Base-by-base conservation (phyloP, 2,888 invertebrate genomes). In the Epistrophe eligans region DNA sequence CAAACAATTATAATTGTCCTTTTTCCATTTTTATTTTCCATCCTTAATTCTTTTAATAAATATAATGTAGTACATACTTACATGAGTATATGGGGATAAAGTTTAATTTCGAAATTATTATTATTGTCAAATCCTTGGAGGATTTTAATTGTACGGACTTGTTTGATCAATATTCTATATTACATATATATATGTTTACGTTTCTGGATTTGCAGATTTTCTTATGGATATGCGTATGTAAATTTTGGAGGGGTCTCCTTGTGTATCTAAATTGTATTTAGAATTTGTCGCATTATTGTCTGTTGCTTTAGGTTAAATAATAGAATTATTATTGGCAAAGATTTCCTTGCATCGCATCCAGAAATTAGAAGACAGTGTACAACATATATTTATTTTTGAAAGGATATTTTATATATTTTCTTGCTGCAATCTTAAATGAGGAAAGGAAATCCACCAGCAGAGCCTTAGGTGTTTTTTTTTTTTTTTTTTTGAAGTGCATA, bases 81-180 rank as follows among this genome's bases (percentile, higher is more conserved):
- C 45, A n/a, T 28, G 45, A 15, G 19, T 35, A 28, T 15, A 9
- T 55, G 24, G 32, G 57, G 38, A 32, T 35, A 15, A 19, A 40
- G 58, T 79, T 50, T 74, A 62, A 82, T 77, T 82, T 84, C 32
- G 77, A 70, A 82, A 82, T 77, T 77, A 85, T 85, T 77, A 82
- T 77, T 77, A 85, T 85, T 77, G 70, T 50, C 55, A 77, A 77
- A 79, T 83, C 87, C 87, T 76, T 40, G 17, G 66, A 62, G 87
- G 67, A 76, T 79, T 83, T 76, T 45, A 64, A 82, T 82, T 77
- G 48, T 28, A 76, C 55, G 58, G 60, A 71, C 32, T 71, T 84
- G 71, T 66, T 79, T 73, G 66, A 72, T 77, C 72, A 79, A 74
- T 70, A 40, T 15, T 40, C n/a, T 15, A n/a, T 24, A 24, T 3